phyloP scores from a whole-genome alignment of 53 echinoderm and acorn worm species.

The Astropecten irregularis region DNA sequence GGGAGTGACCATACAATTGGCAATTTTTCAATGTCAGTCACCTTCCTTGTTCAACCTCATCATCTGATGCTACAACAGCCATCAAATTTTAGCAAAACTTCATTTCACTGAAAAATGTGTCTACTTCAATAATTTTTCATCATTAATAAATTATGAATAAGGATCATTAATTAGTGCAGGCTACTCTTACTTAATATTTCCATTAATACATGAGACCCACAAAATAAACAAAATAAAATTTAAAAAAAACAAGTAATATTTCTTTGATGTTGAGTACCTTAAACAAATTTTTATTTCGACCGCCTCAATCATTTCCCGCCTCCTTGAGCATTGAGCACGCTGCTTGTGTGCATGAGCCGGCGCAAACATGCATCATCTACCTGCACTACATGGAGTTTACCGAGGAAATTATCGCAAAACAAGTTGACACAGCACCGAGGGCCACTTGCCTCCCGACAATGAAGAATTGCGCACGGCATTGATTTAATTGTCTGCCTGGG shows the following conservation, averaged over 20 bases:
- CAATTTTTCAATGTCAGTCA: too few species aligned
- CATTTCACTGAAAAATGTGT: too few species aligned
- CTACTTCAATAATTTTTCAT: too few species aligned
- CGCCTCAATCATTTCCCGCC: neutral
- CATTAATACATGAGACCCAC: too few species aligned
- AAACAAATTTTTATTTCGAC: neutral
- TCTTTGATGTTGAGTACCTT: neutral
- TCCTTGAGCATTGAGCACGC: neutral
- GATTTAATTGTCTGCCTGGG: conserved; percentile 39
- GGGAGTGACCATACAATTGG: too few species aligned
- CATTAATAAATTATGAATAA: too few species aligned
- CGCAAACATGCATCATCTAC: conserved; percentile 7
- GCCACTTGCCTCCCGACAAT: conserved; percentile 44
- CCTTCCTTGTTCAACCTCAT: too few species aligned
- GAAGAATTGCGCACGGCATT: conserved; percentile 29
- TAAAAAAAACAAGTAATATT: neutral
- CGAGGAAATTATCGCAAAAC: conserved; percentile 32
- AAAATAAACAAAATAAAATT: too few species aligned
- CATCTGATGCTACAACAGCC: too few species aligned
- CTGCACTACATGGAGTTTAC: conserved; percentile 16
- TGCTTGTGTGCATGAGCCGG: neutral
- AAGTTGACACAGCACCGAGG: conserved; percentile 18
- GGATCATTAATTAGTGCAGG: too few species aligned
- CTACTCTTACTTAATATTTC: too few species aligned
- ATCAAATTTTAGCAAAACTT: too few species aligned